Percentiles rank a stretch among this genome's conserved stretches.
Evolutionary conservation across 2,888 invertebrate species (phyloP).

Genomic region (Anoncus sp.): DNA sequence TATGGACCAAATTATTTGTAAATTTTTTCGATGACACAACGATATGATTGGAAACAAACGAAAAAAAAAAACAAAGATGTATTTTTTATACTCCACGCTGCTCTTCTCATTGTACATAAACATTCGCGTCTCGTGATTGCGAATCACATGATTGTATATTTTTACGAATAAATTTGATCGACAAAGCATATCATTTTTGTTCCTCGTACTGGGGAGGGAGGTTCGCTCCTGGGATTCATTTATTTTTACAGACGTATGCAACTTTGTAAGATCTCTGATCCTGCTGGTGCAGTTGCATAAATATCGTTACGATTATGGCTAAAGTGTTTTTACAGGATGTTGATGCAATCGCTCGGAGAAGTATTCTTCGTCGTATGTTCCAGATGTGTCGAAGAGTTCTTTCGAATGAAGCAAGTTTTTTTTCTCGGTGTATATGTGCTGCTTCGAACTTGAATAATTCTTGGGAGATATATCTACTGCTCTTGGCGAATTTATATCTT

Average conservation of each 20-base stretch:
- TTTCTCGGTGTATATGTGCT: no score
- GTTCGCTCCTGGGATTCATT: neutral
- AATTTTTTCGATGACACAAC: neutral
- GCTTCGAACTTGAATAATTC: no score
- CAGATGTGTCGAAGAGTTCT: neutral
- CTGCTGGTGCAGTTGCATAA: neutral
- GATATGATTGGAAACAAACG: no score
- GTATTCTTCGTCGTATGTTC: neutral
- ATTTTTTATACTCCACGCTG: conserved; percentile 49
- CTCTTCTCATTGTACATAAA: conserved; percentile 39
- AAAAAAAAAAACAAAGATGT: no score
- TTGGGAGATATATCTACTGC: no score
- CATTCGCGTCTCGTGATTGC: neutral
- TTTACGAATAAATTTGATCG: conserved; percentile 54
- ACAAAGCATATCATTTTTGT: conserved; percentile 16
- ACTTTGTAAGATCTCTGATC: neutral
- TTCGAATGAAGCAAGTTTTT: no score
- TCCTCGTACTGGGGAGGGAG: neutral
- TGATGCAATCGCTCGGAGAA: neutral
- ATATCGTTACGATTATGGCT: neutral
- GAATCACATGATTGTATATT: conserved; percentile 36
- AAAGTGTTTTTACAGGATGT: conserved; percentile 6
- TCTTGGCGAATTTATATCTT: no score
- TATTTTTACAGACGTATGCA: neutral
- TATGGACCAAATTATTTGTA: conserved; percentile 33